A percentile compares a stretch with the other conserved stretches of the same genome.
These are phyloP conservation scores for Mallotus villosus DNA, from an alignment of 2,797 vertebrate species.

Conservation along the genomic window DNA sequence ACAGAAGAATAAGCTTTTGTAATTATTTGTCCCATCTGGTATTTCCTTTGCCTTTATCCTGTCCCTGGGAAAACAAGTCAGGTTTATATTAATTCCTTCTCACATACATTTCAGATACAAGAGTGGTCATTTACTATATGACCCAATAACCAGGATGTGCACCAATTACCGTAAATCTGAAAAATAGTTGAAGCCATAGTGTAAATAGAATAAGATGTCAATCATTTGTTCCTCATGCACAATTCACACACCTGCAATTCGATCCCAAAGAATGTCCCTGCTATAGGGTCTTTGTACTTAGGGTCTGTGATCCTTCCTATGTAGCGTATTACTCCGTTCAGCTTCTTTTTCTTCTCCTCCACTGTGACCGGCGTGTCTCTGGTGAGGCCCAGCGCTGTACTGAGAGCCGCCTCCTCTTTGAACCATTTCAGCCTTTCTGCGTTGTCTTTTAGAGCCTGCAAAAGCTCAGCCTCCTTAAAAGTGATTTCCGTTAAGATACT, in stretches of 20 bases:
- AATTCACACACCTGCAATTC: conserved; percentile 77
- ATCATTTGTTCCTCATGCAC: neutral
- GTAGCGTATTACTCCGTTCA: conserved; percentile 72
- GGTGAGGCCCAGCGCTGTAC: conserved; percentile 47
- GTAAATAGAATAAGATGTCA: too few relatives aligned
- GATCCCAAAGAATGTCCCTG: conserved; percentile 73
- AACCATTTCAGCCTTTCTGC: conserved; percentile 66
- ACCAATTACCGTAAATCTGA: too few relatives aligned
- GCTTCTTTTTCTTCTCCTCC: conserved; percentile 43
- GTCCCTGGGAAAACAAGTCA: conserved; percentile 54
- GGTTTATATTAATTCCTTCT: neutral
- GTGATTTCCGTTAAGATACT: conserved; percentile 49
- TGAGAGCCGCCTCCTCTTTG: conserved; percentile 50
- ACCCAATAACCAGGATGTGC: too few relatives aligned
- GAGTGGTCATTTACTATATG: too few relatives aligned
- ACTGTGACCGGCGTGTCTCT: conserved; percentile 57
- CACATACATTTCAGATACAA: too few relatives aligned
- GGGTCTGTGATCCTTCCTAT: conserved; percentile 52
- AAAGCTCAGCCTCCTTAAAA: conserved; percentile 47
- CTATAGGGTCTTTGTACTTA: fast-evolving
- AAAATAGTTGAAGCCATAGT: too few relatives aligned
- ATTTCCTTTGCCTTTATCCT: conserved; percentile 68
- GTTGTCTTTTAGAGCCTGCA: conserved; percentile 59
- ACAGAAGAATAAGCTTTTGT: conserved; percentile 62
- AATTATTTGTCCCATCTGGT: conserved; percentile 32